Conservation (phyloP, 2,797 vertebrate genomes). For the Parotocinclus haroldoi region DNA sequence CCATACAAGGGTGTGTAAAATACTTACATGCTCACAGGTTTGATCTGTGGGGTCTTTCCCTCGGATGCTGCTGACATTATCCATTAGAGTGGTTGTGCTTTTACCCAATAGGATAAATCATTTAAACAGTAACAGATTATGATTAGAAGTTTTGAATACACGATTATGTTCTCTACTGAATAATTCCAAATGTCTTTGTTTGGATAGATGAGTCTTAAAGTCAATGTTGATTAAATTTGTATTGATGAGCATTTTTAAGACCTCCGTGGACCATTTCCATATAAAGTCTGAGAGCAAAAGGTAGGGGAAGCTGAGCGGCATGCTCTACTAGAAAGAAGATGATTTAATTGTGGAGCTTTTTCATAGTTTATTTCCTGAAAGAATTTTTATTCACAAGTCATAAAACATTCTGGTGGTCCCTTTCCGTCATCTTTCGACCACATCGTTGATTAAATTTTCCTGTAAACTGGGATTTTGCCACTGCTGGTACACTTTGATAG, state of each 20-base stretch:
- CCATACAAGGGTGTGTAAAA: neutral
- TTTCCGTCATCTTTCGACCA: too few species aligned
- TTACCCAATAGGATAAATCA: conserved; percentile 7
- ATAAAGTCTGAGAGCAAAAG: neutral
- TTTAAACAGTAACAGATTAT: conserved; percentile 16
- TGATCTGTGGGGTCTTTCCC: conserved; percentile 8
- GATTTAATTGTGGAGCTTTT: too few species aligned
- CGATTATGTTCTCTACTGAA: conserved; percentile 8
- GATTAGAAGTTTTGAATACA: conserved; percentile 20
- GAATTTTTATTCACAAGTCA: too few species aligned
- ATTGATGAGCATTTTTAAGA: neutral
- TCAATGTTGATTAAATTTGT: neutral
- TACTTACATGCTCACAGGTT: neutral
- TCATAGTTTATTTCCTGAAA: too few species aligned
- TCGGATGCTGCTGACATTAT: conserved; percentile 17
- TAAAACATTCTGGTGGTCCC: too few species aligned
- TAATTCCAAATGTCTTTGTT: conserved; percentile 5
- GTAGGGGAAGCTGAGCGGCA: too few species aligned
- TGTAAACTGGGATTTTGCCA: too few species aligned
- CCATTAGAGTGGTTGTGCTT: conserved; percentile 1
- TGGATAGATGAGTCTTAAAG: conserved; percentile 1
- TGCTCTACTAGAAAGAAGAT: too few species aligned
- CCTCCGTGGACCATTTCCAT: neutral
- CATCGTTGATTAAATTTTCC: too few species aligned
- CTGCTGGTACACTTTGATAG: too few species aligned